Evolutionary conservation across 64 coral and sea anemone genomes (phyloP), one percentile per base, ranked within the genome.

Genomic region (Pocillopora damicornis): DNA sequence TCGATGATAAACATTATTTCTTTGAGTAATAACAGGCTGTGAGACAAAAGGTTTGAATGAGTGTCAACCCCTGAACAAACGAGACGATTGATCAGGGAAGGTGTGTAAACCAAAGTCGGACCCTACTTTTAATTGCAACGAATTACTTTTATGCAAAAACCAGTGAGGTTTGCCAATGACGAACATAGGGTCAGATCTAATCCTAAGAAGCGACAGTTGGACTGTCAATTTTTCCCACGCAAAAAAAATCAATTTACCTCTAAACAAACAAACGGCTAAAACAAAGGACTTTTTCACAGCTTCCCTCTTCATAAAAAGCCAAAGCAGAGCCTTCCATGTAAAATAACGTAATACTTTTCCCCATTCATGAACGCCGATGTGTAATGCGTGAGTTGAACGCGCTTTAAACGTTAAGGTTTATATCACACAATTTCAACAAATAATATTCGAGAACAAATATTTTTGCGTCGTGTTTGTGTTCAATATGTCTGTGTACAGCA

Each of bases 101-200:
- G 94, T 97, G 94, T 89, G 94, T 85, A 93, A 97, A 97, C 94
- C 75, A 58, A 58, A 13, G 0, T 23, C 76, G 64, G 73, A 58
- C 63, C 45, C 67, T 63, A 69, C 59, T 72, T 62, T 90, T 95
- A 95, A 95, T 97, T 93, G 87, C 94, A 75, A 74, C 60, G 88
- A 87, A 97, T 97, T 93, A 81, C 82, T 87, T 90, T 93, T 93
- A 97, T 97, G 94, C 91, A 93, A 93, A 92, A 97, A 73, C 59
- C 75, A 35, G 67, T 90, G 89, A 82, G 76, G 80, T 89, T 89
- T 80, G 75, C 81, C 66, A 78, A 60, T 90, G 87, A 89, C 80
- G 89, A 91, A 78, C 45, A 69, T 87, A 75, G 69, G 89, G 90
- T 92, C 90, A 79, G 11, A 83, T 81, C 59, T 61, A 82, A 95